Percentiles rank a stretch among this genome's conserved stretches.
Conservation (phyloP, 2,888 invertebrate species). For the Pycnomerus fuliginosus region DNA sequence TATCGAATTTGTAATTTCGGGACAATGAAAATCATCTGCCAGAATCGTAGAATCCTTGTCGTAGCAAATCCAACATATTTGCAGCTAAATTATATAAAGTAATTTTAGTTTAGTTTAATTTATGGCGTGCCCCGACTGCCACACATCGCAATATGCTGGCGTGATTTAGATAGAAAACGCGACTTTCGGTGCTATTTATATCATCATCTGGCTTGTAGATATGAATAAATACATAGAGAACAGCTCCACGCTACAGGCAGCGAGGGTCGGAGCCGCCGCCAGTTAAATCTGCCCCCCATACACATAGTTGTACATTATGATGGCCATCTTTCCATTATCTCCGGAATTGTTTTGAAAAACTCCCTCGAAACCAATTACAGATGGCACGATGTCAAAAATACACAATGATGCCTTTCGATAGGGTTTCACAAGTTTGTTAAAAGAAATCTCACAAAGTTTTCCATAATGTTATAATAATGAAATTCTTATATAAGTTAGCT, state of each 20-base stretch:
- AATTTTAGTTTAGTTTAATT: slow-evolving; percentile 46
- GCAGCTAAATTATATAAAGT: slow-evolving; percentile 40
- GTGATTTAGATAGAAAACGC: slow-evolving; percentile 52
- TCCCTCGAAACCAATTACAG: too few species aligned
- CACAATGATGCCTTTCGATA: too few species aligned
- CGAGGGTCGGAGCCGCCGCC: slow-evolving; percentile 24
- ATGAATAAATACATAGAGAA: slow-evolving; percentile 49
- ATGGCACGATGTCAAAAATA: too few species aligned
- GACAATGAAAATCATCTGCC: too few species aligned
- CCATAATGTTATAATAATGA: slow-evolving; percentile 44
- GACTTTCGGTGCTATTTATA: slow-evolving; percentile 51
- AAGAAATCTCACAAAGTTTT: too few species aligned
- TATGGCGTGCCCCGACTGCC: slow-evolving; percentile 36
- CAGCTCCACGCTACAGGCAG: slow-evolving; percentile 35
- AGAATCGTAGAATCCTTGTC: too few species aligned
- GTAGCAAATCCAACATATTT: too few species aligned
- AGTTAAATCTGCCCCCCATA: slow-evolving; percentile 29
- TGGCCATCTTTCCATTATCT: slow-evolving; percentile 5
- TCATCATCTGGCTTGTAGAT: slow-evolving; percentile 51
- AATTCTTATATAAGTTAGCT: slow-evolving; percentile 49
- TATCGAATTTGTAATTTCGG: too few species aligned
- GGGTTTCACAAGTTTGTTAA: too few species aligned
- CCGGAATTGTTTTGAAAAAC: too few species aligned
- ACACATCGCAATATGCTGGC: slow-evolving; percentile 49
- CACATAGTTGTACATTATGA: slow-evolving; percentile 23